Evolutionary conservation across 2,113 vertebrate species (phyloP), one percentile per base, ranked within the genome.

Genomic region (Tetrao urogallus): DNA sequence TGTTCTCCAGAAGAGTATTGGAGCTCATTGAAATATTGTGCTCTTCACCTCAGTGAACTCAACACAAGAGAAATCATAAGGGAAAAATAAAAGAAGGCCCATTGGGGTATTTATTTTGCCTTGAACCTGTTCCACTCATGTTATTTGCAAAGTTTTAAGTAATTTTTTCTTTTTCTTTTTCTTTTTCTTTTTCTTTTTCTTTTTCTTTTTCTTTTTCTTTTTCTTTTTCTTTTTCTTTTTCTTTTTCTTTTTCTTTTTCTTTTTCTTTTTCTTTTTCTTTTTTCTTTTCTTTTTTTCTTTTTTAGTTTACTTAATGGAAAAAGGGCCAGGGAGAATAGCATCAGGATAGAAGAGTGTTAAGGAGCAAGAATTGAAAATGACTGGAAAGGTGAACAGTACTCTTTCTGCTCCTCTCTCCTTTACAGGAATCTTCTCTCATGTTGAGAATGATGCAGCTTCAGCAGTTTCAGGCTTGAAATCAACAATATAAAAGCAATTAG

Each of bases 401-500:
- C 56, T 80, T 78, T 65, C 56, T 47, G 5, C 92, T 93, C 85
- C 66, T 10, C 43, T 67, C 20, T 90, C 73, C 27, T 76, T 66
- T 48, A 52, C 25, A 56, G 63, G 70, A 88, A 69, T 25, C 67
- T 82, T 90, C 34, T 93, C 56, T 48, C 58, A 21, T 56, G 72
- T 54, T 40, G 71, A 36, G 42, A 71, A 5, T 66, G 71, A 92
- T 42, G 69, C 5, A 36, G 25, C 47, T 88, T 89, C 5, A 2
- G 38, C 1, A 11, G 25, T 67, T 92, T 94, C 80, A 94, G 45
- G 48, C 83, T 88, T 83, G 83, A 93, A 95, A 90, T 86, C 82
- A 90, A 45, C 79, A 79, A 45, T 47, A 58, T 67, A 65, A 89
- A 96, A 92, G 72, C 79, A 96, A 95, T 92, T 93, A 96, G 92